Conservation (phyloP, 2,113 vertebrate genomes). For the Calyptomena viridis region DNA sequence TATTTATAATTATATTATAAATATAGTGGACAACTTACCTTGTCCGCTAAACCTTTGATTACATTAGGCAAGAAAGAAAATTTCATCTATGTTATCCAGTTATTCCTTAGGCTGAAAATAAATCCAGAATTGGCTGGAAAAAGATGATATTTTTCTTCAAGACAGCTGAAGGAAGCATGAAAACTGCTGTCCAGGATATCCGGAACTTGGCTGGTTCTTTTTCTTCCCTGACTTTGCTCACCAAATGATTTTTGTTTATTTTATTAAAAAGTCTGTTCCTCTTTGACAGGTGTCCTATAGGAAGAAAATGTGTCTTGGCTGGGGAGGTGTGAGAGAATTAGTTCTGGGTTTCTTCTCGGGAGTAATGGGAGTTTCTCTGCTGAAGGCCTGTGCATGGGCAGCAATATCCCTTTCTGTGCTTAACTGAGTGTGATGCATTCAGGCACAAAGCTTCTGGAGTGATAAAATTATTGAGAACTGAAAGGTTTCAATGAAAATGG, state of each 20-base stretch:
- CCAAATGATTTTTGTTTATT: slow-evolving; percentile 70
- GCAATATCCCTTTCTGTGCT: neutral
- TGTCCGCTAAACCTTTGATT: slow-evolving; percentile 44
- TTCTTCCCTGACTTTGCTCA: slow-evolving; percentile 57
- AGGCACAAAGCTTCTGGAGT: neutral
- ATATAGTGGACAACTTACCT: no score
- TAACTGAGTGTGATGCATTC: neutral
- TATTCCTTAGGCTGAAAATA: slow-evolving; percentile 56
- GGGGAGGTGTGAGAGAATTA: neutral
- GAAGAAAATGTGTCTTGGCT: neutral
- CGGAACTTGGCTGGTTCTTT: slow-evolving; percentile 69
- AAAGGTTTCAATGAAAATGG: neutral
- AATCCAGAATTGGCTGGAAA: slow-evolving; percentile 64
- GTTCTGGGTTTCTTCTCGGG: slow-evolving; percentile 55
- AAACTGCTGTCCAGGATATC: slow-evolving; percentile 73
- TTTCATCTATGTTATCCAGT: slow-evolving; percentile 17
- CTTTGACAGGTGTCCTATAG: slow-evolving; percentile 70
- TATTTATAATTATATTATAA: no score
- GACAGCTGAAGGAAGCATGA: slow-evolving; percentile 73
- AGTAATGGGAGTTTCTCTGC: slow-evolving; percentile 19
- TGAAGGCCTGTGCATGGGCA: neutral
- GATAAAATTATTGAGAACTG: neutral
- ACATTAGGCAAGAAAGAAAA: slow-evolving; percentile 30
- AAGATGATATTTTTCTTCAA: slow-evolving; percentile 69
- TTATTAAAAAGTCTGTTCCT: slow-evolving; percentile 63